phyloP scores from a whole-genome alignment of 1,140 invertebrate species.

The Aradophagus sp. region DNA sequence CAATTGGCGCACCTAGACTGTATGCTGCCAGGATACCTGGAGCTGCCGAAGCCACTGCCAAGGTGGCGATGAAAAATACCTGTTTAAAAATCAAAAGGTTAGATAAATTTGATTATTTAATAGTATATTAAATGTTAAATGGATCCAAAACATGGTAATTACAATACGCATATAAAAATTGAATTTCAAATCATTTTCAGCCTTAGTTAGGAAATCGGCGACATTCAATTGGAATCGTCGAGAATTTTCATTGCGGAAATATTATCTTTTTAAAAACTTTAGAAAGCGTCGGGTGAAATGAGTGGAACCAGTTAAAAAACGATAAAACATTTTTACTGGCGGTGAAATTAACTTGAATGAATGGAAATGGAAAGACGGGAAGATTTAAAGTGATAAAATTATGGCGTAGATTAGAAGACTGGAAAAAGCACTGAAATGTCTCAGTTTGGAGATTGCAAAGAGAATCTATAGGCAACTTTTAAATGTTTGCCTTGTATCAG shows the following conservation, averaged over 20 bases:
- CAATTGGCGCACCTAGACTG: constrained; percentile 42
- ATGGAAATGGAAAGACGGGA: constrained; percentile 12
- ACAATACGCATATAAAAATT: too few relatives aligned
- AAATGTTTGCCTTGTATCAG: too few relatives aligned
- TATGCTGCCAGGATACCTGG: constrained; percentile 40
- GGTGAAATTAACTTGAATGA: constrained; percentile 18
- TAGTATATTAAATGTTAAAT: too few relatives aligned
- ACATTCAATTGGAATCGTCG: constrained; percentile 7
- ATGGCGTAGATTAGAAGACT: background rate
- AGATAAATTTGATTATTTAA: constrained; percentile 7
- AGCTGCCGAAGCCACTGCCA: constrained; percentile 41
- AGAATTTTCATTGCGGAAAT: too few relatives aligned
- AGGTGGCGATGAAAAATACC: constrained; percentile 55
- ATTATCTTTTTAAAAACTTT: too few relatives aligned
- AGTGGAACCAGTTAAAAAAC: constrained; percentile 20
- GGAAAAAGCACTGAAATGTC: too few relatives aligned
- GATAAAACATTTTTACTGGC: constrained; percentile 29
- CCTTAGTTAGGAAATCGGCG: too few relatives aligned
- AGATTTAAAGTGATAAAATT: constrained; percentile 9
- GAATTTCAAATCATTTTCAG: too few relatives aligned
- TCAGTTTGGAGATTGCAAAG: too few relatives aligned
- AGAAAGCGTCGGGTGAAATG: constrained; percentile 38
- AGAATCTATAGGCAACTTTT: too few relatives aligned
- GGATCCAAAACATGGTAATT: too few relatives aligned
- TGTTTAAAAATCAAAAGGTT: constrained; percentile 32